Percentiles rank a stretch among this genome's conserved stretches.
Conservation (phyloP, 2,113 vertebrate species). For the Podilymbus podiceps region DNA sequence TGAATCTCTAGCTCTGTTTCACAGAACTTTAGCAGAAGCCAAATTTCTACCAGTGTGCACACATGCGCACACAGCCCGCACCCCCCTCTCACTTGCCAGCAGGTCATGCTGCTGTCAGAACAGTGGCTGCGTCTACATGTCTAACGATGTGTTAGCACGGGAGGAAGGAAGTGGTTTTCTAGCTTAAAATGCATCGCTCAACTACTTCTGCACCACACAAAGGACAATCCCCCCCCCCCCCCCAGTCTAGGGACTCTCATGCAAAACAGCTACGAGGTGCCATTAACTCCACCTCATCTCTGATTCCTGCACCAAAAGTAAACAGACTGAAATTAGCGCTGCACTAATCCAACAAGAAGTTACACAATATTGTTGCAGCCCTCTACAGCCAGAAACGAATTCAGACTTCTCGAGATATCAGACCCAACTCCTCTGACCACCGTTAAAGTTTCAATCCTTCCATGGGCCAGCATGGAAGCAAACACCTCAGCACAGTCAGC, state of each 20-base stretch:
- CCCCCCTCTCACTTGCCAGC: background rate
- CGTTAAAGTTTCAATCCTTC: background rate
- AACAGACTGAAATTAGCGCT: background rate
- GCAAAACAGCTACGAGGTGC: background rate
- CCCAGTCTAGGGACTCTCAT: no score
- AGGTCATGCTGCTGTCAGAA: background rate
- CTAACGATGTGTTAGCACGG: rapidly evolving
- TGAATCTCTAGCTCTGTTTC: background rate
- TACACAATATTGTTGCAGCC: background rate
- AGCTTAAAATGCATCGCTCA: background rate
- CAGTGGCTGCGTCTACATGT: background rate
- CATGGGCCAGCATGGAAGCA: background rate
- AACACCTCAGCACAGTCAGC: rapidly evolving
- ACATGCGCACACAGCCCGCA: rapidly evolving
- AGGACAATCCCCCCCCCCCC: background rate
- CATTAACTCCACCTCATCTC: background rate
- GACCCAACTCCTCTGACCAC: background rate
- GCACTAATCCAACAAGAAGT: background rate
- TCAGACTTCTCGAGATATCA: background rate
- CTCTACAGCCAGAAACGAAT: background rate
- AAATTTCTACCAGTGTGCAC: background rate
- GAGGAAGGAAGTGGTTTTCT: background rate
- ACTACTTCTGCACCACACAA: background rate
- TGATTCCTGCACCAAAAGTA: rapidly evolving
- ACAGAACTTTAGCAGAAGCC: background rate